phyloP scores from a whole-genome alignment of 2,797 vertebrate genomes.

The Meriones psammophilus region DNA sequence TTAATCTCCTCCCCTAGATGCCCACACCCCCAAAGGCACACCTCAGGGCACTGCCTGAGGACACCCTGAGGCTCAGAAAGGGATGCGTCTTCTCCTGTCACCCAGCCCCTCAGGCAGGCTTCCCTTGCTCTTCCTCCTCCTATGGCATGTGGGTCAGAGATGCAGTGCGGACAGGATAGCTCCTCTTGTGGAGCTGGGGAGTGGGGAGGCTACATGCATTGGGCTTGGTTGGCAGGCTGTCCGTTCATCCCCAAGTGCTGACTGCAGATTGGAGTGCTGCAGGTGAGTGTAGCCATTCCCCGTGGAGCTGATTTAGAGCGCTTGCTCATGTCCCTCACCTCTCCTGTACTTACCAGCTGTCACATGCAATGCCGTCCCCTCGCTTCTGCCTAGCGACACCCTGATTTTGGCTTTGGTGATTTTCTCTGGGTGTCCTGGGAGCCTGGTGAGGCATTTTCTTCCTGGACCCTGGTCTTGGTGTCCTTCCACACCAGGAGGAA shows the following conservation, averaged over 20 bases:
- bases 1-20: background rate
- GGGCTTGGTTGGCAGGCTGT: slow-evolving; percentile 86
- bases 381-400: background rate
- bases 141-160: background rate
- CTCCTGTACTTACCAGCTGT: slow-evolving; percentile 60
- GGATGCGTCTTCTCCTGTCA: background rate
- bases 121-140: background rate
- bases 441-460: background rate
- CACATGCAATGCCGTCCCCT: slow-evolving; percentile 68
- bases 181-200: slow-evolving; percentile 63
- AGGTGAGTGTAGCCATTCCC: slow-evolving; percentile 89
- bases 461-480: background rate
- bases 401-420: slow-evolving; percentile 22
- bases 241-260: slow-evolving; percentile 88
- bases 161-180: background rate
- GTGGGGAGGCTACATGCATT: slow-evolving; percentile 81
- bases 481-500: background rate
- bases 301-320: slow-evolving; percentile 89
- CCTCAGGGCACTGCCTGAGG: background rate
- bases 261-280: slow-evolving; percentile 89
- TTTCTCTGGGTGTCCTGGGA: background rate
- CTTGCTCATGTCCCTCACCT: slow-evolving; percentile 2
- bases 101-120: background rate
- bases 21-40: background rate
- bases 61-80: background rate